These are phyloP conservation scores for Zaprionus ornatus DNA, from an alignment of 1,140 invertebrate genomes.

Conservation along the genomic window DNA sequence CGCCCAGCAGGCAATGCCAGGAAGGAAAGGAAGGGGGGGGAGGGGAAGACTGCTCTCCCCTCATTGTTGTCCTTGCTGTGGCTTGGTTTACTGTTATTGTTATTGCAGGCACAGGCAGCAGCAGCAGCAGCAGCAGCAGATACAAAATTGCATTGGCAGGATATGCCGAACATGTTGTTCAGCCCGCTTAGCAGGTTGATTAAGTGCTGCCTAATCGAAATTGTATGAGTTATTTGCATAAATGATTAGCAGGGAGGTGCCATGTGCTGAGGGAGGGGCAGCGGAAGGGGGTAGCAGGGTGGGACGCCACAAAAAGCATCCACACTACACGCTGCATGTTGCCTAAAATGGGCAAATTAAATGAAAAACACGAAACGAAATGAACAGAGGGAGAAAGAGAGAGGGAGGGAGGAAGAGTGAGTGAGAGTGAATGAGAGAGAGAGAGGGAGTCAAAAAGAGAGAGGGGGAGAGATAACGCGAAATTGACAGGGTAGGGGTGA, in stretches of 20 bases:
- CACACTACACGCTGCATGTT: not conserved
- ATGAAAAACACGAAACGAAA: slow-evolving; percentile 41
- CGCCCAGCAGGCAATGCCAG: slow-evolving; percentile 12
- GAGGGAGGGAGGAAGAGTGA: not conserved
- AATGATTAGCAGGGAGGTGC: slow-evolving; percentile 34
- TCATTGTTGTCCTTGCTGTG: slow-evolving; percentile 14
- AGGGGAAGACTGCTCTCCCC: not conserved
- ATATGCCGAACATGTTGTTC: slow-evolving; percentile 13
- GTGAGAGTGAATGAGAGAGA: not conserved
- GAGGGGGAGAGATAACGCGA: not conserved
- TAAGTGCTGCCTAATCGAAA: slow-evolving; percentile 64
- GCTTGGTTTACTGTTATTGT: slow-evolving; percentile 43
- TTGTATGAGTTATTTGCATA: slow-evolving; percentile 72
- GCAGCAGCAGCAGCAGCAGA: not conserved
- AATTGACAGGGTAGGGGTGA: not conserved
- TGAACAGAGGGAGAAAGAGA: slow-evolving; percentile 8
- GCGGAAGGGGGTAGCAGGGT: not conserved
- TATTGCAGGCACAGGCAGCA: slow-evolving; percentile 29
- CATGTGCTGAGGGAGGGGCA: not conserved
- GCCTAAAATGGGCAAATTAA: slow-evolving; percentile 41
- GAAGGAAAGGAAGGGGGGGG: not conserved
- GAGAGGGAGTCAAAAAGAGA: not conserved
- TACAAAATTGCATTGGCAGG: slow-evolving; percentile 32
- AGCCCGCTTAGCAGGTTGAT: slow-evolving; percentile 43
- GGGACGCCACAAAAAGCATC: not conserved